Conservation (phyloP, 2,888 invertebrate genomes). For the Electrophaes corylata region DNA sequence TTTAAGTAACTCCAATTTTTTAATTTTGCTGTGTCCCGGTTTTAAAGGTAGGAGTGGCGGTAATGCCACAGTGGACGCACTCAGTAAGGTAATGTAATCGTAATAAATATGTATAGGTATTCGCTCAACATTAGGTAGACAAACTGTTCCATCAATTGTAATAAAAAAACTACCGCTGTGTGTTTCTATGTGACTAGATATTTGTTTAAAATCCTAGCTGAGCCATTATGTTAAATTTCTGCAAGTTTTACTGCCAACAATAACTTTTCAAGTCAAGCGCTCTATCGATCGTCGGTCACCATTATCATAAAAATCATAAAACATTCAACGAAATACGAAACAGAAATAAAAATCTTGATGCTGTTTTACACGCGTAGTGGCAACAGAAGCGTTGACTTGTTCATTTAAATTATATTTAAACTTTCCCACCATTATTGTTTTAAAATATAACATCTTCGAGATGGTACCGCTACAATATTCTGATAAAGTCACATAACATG, state of each 20-base stretch:
- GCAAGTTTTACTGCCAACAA: conserved; percentile 5
- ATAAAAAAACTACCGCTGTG: too few relatives aligned
- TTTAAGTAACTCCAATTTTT: background rate
- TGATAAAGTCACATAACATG: conserved; percentile 29
- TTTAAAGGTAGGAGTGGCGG: too few relatives aligned
- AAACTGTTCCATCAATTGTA: too few relatives aligned
- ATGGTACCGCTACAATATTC: conserved; percentile 30
- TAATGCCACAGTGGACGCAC: too few relatives aligned
- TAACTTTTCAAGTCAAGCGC: conserved; percentile 17
- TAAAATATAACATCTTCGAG: conserved; percentile 29
- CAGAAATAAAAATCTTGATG: conserved; percentile 11
- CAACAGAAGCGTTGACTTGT: conserved; percentile 18
- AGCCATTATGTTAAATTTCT: conserved; percentile 3
- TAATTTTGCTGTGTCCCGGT: too few relatives aligned
- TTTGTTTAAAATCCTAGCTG: background rate
- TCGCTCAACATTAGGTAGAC: too few relatives aligned
- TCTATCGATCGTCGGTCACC: conserved; percentile 19
- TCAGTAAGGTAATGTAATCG: too few relatives aligned
- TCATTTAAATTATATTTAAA: conserved; percentile 33
- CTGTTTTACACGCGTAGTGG: conserved; percentile 10
- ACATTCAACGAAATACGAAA: conserved; percentile 10
- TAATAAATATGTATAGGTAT: too few relatives aligned
- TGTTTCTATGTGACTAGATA: background rate
- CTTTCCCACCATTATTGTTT: conserved; percentile 36
- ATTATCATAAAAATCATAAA: conserved; percentile 22